Evolutionary conservation across 64 coral and sea anemone genomes (phyloP).

Genomic region (Montipora sp.): DNA sequence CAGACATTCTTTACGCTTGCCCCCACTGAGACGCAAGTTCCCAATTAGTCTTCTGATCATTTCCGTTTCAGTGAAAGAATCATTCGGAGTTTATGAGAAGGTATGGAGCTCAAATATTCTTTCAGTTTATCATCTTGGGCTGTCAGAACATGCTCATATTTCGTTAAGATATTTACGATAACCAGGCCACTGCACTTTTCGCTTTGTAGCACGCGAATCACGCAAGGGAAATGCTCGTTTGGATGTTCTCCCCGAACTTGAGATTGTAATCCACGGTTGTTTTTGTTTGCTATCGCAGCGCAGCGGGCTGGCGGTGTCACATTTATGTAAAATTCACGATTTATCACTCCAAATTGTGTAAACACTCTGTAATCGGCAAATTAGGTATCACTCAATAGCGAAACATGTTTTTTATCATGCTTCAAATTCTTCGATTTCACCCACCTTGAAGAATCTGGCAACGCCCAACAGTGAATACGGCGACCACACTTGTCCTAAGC

Average conservation of each 20-base stretch:
- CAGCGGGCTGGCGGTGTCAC: constrained; percentile 4
- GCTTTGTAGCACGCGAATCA: background rate
- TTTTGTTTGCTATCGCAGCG: background rate
- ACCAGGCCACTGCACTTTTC: background rate
- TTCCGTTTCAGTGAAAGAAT: background rate
- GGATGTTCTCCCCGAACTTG: background rate
- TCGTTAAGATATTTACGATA: background rate
- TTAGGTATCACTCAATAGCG: background rate
- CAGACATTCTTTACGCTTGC: background rate
- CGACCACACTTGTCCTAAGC: too few relatives aligned
- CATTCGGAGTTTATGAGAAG: background rate
- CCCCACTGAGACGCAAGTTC: constrained; percentile 1
- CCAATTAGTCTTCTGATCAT: background rate
- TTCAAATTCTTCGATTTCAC: background rate
- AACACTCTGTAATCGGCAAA: constrained; percentile 4
- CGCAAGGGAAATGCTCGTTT: background rate
- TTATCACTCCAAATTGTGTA: background rate
- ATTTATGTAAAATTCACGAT: background rate
- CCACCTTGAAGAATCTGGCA: background rate
- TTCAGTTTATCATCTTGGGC: background rate
- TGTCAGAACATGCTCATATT: background rate
- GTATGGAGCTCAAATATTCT: constrained; percentile 14
- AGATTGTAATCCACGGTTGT: background rate
- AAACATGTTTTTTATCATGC: background rate
- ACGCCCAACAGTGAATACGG: background rate